phyloP scores from a whole-genome alignment of 1,140 invertebrate species.

The Nilaparvata lugens region DNA sequence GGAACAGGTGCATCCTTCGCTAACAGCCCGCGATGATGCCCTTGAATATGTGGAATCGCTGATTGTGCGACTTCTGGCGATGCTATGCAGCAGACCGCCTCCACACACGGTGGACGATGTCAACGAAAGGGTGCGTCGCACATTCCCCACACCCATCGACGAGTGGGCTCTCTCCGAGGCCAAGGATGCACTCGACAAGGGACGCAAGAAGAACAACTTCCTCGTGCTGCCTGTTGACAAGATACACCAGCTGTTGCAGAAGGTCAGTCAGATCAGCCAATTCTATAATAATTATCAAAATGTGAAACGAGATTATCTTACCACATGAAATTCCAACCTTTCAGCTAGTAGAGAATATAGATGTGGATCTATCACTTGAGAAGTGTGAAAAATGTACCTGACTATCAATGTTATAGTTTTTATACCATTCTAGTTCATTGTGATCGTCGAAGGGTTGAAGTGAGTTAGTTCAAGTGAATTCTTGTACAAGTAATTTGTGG shows the following conservation, averaged over 20 bases:
- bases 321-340: too few species aligned
- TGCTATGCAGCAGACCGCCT: conserved; percentile 72
- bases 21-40: conserved; percentile 81
- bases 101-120: conserved; percentile 78
- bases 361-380: too few species aligned
- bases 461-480: too few species aligned
- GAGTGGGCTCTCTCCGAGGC: conserved; percentile 84
- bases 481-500: too few species aligned
- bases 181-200: conserved; percentile 69
- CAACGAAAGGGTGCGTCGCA: conserved; percentile 81
- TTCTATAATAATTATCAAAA: not conserved
- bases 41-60: conserved; percentile 87
- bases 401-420: too few species aligned
- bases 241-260: conserved; percentile 81
- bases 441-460: too few species aligned
- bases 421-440: too few species aligned
- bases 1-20: conserved; percentile 79
- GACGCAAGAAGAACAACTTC: conserved; percentile 67
- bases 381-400: too few species aligned
- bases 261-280: conserved; percentile 45
- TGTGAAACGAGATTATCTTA: not conserved
- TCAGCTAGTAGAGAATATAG: too few species aligned
- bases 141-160: conserved; percentile 89
- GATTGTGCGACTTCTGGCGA: conserved; percentile 76
- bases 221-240: conserved; percentile 81